Conservation (phyloP, 2,113 vertebrate species). For the Lutjanus erythropterus region DNA sequence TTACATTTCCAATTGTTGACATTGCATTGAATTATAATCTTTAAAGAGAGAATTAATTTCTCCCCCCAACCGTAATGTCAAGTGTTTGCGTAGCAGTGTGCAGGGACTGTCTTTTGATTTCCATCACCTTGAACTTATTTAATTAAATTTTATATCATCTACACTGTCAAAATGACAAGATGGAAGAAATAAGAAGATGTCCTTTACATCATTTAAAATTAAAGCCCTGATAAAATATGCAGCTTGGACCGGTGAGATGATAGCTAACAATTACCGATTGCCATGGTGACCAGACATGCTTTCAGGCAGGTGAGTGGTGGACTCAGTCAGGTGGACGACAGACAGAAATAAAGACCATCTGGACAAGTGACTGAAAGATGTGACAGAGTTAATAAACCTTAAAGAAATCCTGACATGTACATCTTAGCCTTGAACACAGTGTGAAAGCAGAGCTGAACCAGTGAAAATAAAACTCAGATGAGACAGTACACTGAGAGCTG, state of each 20-base stretch:
- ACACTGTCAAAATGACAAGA: neutral
- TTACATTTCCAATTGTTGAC: no score
- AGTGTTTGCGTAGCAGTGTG: neutral
- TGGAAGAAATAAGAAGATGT: neutral
- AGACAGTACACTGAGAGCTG: conserved; percentile 13
- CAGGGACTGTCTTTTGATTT: neutral
- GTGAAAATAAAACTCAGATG: conserved; percentile 26
- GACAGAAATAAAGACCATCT: conserved; percentile 20
- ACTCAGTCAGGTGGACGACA: conserved; percentile 41
- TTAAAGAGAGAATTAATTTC: no score
- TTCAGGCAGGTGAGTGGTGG: conserved; percentile 55
- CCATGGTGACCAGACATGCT: conserved; percentile 51
- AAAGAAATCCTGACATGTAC: conserved; percentile 29
- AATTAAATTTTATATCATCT: conserved; percentile 24
- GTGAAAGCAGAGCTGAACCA: neutral
- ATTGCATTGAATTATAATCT: no score
- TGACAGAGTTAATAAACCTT: conserved; percentile 33
- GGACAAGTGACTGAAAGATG: conserved; percentile 33
- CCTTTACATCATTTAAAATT: conserved; percentile 16
- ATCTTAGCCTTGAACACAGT: conserved; percentile 15
- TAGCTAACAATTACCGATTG: conserved; percentile 51
- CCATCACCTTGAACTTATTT: neutral
- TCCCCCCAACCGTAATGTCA: no score
- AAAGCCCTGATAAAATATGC: conserved; percentile 38
- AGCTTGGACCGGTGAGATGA: conserved; percentile 30